Base-by-base conservation (phyloP, 1,140 invertebrate genomes). In the Drosophila ananassae region DNA sequence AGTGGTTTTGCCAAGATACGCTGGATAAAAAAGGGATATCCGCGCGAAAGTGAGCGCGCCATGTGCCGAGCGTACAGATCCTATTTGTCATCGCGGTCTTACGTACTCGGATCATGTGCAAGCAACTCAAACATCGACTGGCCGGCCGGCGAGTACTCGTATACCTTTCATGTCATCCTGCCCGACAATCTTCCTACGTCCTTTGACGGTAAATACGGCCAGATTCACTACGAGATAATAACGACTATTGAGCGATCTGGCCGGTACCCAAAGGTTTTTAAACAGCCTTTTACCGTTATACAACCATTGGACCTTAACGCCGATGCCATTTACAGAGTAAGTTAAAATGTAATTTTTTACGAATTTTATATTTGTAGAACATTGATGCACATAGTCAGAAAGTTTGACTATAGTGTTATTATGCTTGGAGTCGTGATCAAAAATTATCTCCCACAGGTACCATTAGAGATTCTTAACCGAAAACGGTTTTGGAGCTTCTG, bases 301-400 rank as follows among this genome's bases (percentile, higher is more conserved):
- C 94, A 94, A 71, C 94, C 95, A n/a, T 93, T 96, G 56, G 95
- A 97, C 92, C 93, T 97, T 39, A 97, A 96, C 92, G 92, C 93
- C 71, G 93, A 94, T 82, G 77, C 90, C 28, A 89, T 90, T 13
- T 91, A 91, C 55, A 87, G 84, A 60, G 90, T 91, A 44, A 44
- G 17, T 7, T 7, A 28, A 28, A 5, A 28, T 28, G 25, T 6
- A 28, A 28, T 28, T 17, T 17, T 17, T 17, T 17, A 17, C 17
- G 17, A 17, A 17, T 17, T 17, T 17, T 17, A 17, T 17, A 17
- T 17, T 17, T 17, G 17, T 17, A 17, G 17, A 17, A 17, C 17
- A 17, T 17, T 17, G 17, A 17, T 17, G 17, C 17, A 17, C 17
- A 17, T 17, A 17, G 17, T 17, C 17, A 17, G 17, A 17, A 17